phyloP scores from a whole-genome alignment of 1,140 invertebrate species.

The Berghia stephanieae region DNA sequence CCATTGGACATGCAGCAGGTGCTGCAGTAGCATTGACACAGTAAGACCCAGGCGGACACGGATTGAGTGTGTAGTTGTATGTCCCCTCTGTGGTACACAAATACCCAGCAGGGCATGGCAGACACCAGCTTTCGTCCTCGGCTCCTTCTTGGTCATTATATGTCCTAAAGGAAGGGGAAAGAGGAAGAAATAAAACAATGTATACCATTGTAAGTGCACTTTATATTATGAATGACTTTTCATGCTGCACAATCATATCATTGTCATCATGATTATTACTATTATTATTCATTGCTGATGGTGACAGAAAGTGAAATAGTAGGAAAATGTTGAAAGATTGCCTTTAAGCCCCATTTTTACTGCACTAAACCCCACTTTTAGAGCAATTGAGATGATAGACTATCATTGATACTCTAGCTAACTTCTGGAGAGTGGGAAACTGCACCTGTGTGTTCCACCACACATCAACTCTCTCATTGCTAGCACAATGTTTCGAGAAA shows the following conservation, averaged over 20 bases:
- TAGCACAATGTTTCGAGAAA: too few species aligned
- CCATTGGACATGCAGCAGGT: constrained; percentile 52
- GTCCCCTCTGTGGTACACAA: constrained; percentile 54
- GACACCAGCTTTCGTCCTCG: constrained; percentile 50
- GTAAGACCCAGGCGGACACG: constrained; percentile 58
- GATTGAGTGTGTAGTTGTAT: constrained; percentile 52
- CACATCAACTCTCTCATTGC: too few species aligned
- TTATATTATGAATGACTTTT: neutral
- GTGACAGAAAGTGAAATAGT: too few species aligned
- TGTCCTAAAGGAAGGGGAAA: constrained; percentile 40
- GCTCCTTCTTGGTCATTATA: constrained; percentile 56
- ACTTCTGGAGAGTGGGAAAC: too few species aligned
- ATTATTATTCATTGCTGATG: too few species aligned
- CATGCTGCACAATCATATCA: neutral
- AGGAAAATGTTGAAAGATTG: too few species aligned
- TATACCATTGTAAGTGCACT: neutral
- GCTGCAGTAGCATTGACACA: constrained; percentile 53
- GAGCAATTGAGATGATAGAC: too few species aligned
- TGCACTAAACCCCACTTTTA: too few species aligned
- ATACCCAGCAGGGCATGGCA: constrained; percentile 58
- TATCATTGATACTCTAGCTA: too few species aligned
- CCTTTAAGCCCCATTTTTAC: too few species aligned
- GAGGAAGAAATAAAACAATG: neutral
- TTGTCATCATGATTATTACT: too few species aligned
- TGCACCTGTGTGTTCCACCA: too few species aligned